Conservation (phyloP, 2,113 vertebrate genomes). For the Tychaedon coryphoeus region DNA sequence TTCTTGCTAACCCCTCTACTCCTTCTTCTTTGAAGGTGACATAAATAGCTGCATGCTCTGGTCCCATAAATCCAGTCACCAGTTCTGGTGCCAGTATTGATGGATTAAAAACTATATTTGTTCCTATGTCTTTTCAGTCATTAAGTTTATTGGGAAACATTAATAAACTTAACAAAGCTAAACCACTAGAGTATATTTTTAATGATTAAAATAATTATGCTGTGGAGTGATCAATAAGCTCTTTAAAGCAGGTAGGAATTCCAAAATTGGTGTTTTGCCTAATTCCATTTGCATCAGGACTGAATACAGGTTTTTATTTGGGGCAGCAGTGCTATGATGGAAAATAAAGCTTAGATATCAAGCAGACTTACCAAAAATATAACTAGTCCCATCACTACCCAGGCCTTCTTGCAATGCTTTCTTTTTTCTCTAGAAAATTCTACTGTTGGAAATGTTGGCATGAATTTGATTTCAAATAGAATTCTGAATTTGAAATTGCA, state of each 20-base stretch:
- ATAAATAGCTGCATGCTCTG: not conserved
- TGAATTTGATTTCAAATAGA: not conserved
- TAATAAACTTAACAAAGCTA: not conserved
- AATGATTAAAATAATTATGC: not conserved
- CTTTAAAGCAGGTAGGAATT: not conserved
- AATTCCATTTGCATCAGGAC: not conserved
- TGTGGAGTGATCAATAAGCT: not conserved
- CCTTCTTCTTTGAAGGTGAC: not conserved
- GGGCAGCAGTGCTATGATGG: not conserved
- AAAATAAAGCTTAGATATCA: not conserved
- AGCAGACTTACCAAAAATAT: not conserved
- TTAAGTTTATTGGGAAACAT: not conserved
- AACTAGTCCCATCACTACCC: not conserved
- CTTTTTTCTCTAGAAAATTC: not conserved
- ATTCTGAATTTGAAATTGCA: not conserved
- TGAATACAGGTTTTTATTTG: not conserved
- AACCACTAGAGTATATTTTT: not conserved
- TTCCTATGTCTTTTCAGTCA: not conserved
- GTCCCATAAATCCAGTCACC: not conserved
- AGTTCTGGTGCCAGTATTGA: not conserved
- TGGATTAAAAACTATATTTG: not conserved
- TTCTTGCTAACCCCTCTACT: not conserved
- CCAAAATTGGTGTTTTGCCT: not conserved
- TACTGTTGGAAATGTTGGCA: fast-evolving
- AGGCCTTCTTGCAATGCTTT: not conserved